Conservation (phyloP, 2,797 vertebrate genomes). For the Lepilemur ruficaudatus region DNA sequence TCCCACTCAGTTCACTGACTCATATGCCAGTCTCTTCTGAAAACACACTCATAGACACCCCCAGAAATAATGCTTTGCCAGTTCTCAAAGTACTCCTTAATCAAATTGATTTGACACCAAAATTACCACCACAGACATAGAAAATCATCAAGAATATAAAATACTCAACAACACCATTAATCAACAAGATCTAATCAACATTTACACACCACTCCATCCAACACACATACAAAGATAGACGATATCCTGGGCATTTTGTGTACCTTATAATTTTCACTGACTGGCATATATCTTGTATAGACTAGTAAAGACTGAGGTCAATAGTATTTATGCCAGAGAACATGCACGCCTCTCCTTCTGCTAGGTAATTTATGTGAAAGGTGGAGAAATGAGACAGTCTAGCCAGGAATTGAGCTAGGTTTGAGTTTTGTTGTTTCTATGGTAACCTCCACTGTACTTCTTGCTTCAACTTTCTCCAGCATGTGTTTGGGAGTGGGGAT, state of each 20-base stretch:
- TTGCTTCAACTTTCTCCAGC: not conserved
- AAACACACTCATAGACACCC: not conserved
- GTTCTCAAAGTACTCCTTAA: not conserved
- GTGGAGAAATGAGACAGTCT: not conserved
- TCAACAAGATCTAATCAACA: not conserved
- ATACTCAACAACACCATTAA: not conserved
- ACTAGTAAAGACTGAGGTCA: not conserved
- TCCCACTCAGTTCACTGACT: not conserved
- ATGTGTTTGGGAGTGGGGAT: not conserved
- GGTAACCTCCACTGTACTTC: not conserved
- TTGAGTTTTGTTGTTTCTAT: not conserved
- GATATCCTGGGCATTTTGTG: not conserved
- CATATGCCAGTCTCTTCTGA: not conserved
- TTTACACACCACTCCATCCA: not conserved
- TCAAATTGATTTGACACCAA: not conserved
- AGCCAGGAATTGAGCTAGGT: not conserved
- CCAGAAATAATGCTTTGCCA: not conserved
- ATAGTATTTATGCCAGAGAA: not conserved
- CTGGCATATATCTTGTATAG: not conserved
- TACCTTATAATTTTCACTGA: not conserved
- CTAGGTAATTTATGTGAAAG: not conserved
- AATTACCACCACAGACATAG: not conserved
- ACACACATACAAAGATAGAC: not conserved
- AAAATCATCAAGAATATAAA: not conserved
- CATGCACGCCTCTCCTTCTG: not conserved